phyloP scores from a whole-genome alignment of 35 echinoderm and acorn worm species.

The Acanthaster planci region DNA sequence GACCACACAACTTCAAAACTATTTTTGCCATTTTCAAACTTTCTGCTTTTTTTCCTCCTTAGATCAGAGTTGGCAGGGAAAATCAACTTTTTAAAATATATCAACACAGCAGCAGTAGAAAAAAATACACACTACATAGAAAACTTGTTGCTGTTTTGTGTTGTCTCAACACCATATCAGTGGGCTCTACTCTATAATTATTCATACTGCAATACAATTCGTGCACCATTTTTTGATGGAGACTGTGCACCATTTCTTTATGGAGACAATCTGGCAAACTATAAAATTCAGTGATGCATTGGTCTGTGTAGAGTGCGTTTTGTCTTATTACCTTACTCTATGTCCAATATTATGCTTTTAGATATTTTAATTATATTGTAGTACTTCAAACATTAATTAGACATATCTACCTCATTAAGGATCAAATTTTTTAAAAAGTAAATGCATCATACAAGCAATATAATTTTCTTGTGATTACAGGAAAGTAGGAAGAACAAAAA shows the following conservation, averaged over 20 bases:
- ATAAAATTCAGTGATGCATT: conserved; percentile 9
- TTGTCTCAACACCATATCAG: background rate
- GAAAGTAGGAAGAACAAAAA: background rate
- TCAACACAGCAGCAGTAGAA: conserved; percentile 19
- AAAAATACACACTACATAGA: conserved; percentile 22
- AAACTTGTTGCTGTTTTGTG: conserved; percentile 1
- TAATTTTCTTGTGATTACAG: background rate
- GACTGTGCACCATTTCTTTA: background rate
- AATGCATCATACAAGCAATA: background rate
- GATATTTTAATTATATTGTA: background rate
- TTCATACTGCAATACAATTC: background rate
- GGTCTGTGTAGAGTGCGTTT: conserved; percentile 27
- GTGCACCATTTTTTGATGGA: background rate
- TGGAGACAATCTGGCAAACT: background rate
- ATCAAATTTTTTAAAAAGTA: too few species aligned
- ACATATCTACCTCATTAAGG: background rate
- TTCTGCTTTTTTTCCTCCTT: background rate
- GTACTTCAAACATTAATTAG: conserved; percentile 23
- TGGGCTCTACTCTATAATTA: background rate
- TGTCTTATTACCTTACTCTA: background rate
- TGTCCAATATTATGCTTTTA: conserved; percentile 26
- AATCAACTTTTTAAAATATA: background rate
- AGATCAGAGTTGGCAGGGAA: background rate
- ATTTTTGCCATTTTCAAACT: background rate
- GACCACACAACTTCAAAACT: background rate